Base-by-base conservation (phyloP, 2,113 vertebrate genomes). In the Phalacrocorax brasilianus region DNA sequence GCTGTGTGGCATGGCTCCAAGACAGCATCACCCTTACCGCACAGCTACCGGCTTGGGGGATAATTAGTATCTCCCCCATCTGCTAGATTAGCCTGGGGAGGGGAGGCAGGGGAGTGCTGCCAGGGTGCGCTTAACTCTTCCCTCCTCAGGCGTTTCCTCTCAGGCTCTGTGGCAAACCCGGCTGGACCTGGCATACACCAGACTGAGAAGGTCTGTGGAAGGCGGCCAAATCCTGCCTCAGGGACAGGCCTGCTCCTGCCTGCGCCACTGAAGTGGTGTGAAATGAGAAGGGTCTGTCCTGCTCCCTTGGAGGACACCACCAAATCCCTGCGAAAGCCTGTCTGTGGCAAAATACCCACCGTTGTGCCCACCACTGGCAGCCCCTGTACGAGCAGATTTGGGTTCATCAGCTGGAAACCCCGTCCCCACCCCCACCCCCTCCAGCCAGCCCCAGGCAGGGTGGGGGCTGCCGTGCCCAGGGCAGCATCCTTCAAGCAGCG, bases 11-110 rank as follows among this genome's bases (percentile, higher is more conserved):
- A 79, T 20, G 0, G 78, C 82, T 96, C 96, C 95, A 96, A 93
- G 85, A 35, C 56, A 26, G 82, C 93, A 83, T 91, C 67, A 1
- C 95, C 91, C 81, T 62, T 81, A 14, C 27, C 3, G 9, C 89
- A 83, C 89, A 76, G 85, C 91, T 85, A 82, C 93, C 11, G 16
- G 16, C 88, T 95, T 14, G 32, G 50, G 81, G 85, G 77, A 91
- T 96, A 96, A 96, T 96, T 95, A 96, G 85, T 95, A 65, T 85
- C 89, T 95, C 58, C 93, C 94, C 95, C 96, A 97, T 96, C 95
- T 97, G 95, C 78, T 96, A 62, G 90, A 90, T 93, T n/a, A 95
- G 88, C 76, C 5, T 6, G 35, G 75, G 65, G 85, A 93, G 90
- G 85, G 88, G 72, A 80, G 79, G 79, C 67, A 65, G 62, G 53